phyloP scores from a whole-genome alignment of 2,797 vertebrate species.

The Xiphophorus birchmanni region DNA sequence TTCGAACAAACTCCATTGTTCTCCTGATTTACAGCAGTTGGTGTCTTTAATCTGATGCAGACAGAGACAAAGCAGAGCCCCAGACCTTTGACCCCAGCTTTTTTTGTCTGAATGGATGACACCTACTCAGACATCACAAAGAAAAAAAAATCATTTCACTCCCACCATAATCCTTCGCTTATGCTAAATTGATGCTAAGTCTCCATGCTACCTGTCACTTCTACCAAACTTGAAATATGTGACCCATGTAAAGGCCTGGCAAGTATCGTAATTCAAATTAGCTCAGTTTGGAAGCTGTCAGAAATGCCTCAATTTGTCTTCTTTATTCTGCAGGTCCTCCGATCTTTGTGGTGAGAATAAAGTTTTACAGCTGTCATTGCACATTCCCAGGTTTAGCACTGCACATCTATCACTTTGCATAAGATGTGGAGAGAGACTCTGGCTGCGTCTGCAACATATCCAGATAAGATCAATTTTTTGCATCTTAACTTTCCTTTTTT shows the following conservation, averaged over 20 bases:
- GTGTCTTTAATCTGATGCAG: conserved; percentile 13
- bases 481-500: neutral
- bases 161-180: neutral
- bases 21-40: conserved; percentile 14
- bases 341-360: conserved; percentile 43
- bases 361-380: conserved; percentile 53
- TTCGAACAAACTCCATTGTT: neutral
- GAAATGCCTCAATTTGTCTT: conserved; percentile 60
- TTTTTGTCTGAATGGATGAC: conserved; percentile 64
- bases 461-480: conserved; percentile 17
- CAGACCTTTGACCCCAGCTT: conserved; percentile 61
- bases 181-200: conserved; percentile 25
- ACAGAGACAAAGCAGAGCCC: conserved; percentile 38
- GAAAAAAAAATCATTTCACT: conserved; percentile 8
- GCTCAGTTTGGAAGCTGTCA: conserved; percentile 54
- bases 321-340: conserved; percentile 49
- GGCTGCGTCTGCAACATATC: conserved; percentile 5
- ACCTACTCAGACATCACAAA: conserved; percentile 59
- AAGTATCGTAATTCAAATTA: conserved; percentile 44
- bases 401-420: conserved; percentile 43
- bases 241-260: conserved; percentile 49
- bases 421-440: conserved; percentile 14
- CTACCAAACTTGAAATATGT: conserved; percentile 66
- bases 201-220: conserved; percentile 16
- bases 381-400: conserved; percentile 38